Conservation (phyloP, 2,888 invertebrate genomes). For the Muschampia plurimacula region DNA sequence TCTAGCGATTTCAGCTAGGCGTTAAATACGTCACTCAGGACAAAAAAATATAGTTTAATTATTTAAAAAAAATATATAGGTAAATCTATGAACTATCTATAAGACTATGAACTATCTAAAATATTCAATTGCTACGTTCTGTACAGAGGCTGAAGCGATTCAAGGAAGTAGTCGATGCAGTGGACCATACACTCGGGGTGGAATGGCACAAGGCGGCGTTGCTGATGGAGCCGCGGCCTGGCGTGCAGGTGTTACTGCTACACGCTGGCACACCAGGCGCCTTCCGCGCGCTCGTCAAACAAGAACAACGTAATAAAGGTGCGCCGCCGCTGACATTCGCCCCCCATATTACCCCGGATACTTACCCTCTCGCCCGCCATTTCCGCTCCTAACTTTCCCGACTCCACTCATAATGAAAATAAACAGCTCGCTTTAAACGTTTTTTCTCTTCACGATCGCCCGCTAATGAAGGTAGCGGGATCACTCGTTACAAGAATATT, state of each 20-base stretch:
- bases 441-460: slow-evolving; percentile 63
- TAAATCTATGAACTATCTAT: too few species aligned
- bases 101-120: too few species aligned
- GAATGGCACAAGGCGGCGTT: slow-evolving; percentile 67
- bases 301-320: slow-evolving; percentile 65
- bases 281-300: slow-evolving; percentile 58
- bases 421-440: slow-evolving; percentile 75
- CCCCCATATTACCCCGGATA: slow-evolving; percentile 54
- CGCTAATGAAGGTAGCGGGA: slow-evolving; percentile 64
- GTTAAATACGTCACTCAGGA: too few species aligned
- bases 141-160: slow-evolving; percentile 61
- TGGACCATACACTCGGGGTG: slow-evolving; percentile 54
- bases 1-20: too few species aligned
- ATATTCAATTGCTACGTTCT: background rate
- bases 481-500: slow-evolving; percentile 52
- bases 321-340: slow-evolving; percentile 38
- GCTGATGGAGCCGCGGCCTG: slow-evolving; percentile 69
- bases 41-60: too few species aligned
- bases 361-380: slow-evolving; percentile 63
- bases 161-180: slow-evolving; percentile 56
- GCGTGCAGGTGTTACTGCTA: slow-evolving; percentile 63
- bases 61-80: too few species aligned
- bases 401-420: slow-evolving; percentile 78
- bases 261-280: slow-evolving; percentile 63
- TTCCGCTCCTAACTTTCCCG: slow-evolving; percentile 78